These are phyloP conservation scores for Porites rus DNA, from an alignment of 92 coral and sea anemone species.

Conservation along the genomic window DNA sequence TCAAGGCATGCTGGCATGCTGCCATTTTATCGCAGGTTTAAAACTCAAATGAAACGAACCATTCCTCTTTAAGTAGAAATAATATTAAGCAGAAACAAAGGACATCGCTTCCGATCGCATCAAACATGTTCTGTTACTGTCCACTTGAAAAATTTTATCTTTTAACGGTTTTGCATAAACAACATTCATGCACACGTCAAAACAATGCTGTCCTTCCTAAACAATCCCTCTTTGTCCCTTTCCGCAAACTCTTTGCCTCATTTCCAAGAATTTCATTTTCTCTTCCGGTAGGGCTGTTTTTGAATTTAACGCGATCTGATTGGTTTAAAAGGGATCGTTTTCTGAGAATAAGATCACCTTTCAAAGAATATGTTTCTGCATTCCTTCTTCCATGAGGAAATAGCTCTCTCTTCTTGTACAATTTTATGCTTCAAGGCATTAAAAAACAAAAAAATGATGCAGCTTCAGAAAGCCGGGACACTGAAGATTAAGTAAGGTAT, in stretches of 20 bases:
- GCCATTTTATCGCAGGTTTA: no score
- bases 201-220: background rate
- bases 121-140: no score
- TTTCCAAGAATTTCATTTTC: constrained; percentile 3
- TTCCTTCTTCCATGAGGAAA: background rate
- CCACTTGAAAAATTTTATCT: no score
- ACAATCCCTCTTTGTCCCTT: background rate
- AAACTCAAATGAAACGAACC: no score
- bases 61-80: no score
- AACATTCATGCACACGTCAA: no score
- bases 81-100: no score
- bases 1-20: no score
- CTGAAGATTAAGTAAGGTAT: background rate
- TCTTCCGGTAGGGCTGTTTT: constrained; percentile 3
- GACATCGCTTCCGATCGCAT: no score
- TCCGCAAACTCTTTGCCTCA: background rate
- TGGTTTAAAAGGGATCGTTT: background rate
- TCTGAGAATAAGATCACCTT: constrained; percentile 1
- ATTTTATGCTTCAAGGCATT: background rate
- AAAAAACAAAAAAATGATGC: background rate
- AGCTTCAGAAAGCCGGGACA: background rate
- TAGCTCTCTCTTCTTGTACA: background rate
- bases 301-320: background rate
- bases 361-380: background rate
- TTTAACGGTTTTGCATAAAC: no score